Conservation (phyloP, 2,888 invertebrate genomes). For the Helleia helle region DNA sequence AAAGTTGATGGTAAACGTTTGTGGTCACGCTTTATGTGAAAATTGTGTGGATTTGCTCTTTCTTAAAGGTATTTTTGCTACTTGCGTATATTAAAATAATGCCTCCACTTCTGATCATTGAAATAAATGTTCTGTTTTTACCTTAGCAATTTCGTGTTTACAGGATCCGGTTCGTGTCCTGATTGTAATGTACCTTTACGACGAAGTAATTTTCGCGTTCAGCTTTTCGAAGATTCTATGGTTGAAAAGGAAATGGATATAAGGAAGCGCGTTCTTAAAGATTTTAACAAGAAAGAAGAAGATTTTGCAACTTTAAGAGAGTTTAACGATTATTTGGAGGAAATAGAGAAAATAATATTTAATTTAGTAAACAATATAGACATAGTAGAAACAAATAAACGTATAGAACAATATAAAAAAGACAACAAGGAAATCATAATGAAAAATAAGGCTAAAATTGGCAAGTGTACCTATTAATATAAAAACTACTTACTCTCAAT, state of each 20-base stretch:
- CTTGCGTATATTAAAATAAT: background rate
- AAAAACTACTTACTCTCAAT: background rate
- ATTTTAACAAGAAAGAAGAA: constrained; percentile 96
- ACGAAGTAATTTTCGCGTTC: constrained; percentile 92
- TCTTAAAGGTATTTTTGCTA: constrained; percentile 82
- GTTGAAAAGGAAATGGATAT: constrained; percentile 99
- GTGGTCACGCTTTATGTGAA: constrained; percentile 98
- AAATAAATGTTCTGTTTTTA: constrained; percentile 14
- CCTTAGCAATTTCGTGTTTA: constrained; percentile 50
- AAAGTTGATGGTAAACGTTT: constrained; percentile 97
- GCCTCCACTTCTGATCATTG: background rate
- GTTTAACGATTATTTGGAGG: constrained; percentile 97
- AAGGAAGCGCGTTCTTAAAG: constrained; percentile 87
- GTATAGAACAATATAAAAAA: constrained; percentile 91
- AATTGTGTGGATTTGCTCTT: constrained; percentile 97
- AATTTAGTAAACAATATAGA: constrained; percentile 94
- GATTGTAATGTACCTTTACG: constrained; percentile 92
- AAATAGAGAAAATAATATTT: constrained; percentile 92
- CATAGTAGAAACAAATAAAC: constrained; percentile 89
- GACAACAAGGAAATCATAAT: constrained; percentile 90
- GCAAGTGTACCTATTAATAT: constrained; percentile 30
- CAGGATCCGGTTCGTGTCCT: constrained; percentile 94
- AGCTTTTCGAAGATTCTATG: constrained; percentile 95
- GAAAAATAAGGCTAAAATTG: constrained; percentile 84
- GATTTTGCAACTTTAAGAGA: constrained; percentile 89